Evolutionary conservation across 1,140 invertebrate genomes (phyloP).

Genomic region (Caerostris extrusa): DNA sequence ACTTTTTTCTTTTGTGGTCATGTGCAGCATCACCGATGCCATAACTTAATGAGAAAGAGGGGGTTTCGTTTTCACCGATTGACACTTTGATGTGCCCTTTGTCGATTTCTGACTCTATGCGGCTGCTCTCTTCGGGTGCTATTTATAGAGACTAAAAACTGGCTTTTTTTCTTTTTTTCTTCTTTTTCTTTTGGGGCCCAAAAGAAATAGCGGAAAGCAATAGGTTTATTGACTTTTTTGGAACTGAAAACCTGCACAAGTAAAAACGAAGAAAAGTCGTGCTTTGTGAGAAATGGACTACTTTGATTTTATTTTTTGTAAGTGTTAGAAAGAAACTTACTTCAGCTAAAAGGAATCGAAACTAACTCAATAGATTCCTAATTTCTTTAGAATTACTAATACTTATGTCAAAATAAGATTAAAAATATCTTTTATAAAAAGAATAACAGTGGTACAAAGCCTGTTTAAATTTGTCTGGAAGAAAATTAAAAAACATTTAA

Average conservation of each 20-base stretch:
- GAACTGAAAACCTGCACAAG: neutral
- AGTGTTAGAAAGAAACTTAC: no score
- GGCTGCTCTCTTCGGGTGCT: neutral
- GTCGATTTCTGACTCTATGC: slow-evolving; percentile 25
- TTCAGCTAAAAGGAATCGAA: no score
- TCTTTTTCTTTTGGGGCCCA: neutral
- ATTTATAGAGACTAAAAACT: slow-evolving; percentile 28
- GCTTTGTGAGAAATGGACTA: neutral
- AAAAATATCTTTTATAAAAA: no score
- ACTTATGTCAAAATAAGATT: no score
- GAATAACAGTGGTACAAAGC: no score
- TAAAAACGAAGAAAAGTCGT: neutral
- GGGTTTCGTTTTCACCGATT: neutral
- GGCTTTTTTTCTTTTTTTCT: neutral
- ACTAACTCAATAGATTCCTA: no score
- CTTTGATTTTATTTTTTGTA: no score
- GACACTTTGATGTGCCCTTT: slow-evolving; percentile 54
- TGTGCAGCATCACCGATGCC: slow-evolving; percentile 30
- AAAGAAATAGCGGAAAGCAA: neutral
- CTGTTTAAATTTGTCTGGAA: no score
- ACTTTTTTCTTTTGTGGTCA: slow-evolving; percentile 16
- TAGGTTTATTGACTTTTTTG: neutral
- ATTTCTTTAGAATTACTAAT: no score
- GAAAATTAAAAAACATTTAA: no score
- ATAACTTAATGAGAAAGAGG: slow-evolving; percentile 53